Evolutionary conservation across 1,140 invertebrate genomes (phyloP).

Genomic region (Pogonus chalceus): DNA sequence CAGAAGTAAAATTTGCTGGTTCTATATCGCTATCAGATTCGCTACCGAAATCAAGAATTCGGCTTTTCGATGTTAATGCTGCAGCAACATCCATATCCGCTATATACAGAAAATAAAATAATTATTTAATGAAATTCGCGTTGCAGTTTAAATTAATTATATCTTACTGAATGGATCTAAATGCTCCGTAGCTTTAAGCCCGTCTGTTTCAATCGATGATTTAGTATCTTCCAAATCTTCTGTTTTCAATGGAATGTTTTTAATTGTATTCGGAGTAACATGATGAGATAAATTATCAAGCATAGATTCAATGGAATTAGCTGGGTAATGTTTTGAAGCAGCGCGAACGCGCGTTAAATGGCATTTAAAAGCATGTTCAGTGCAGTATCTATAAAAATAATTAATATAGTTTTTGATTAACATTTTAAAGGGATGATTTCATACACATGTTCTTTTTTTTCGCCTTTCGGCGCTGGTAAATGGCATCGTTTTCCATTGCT

Average conservation of each 20-base stretch:
- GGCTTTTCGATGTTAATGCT: conserved; percentile 43
- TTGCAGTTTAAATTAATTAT: conserved; percentile 7
- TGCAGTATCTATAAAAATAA: conserved; percentile 46
- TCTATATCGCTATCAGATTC: conserved; percentile 65
- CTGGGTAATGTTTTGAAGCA: conserved; percentile 42
- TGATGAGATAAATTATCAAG: conserved; percentile 46
- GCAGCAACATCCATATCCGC: conserved; percentile 48
- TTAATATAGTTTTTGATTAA: conserved; percentile 12
- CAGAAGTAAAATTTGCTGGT: conserved; percentile 49
- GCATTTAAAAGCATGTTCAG: conserved; percentile 50
- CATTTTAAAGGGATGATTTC: conserved; percentile 12
- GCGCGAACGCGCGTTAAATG: conserved; percentile 46
- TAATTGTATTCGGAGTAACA: conserved; percentile 27
- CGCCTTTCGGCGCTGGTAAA: conserved; percentile 58
- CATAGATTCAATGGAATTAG: conserved; percentile 49
- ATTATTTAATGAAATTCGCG: not conserved
- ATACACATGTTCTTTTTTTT: conserved; percentile 36
- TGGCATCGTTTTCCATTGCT: conserved; percentile 62
- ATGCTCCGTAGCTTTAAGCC: conserved; percentile 27
- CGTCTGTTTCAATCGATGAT: conserved; percentile 24
- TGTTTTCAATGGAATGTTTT: conserved; percentile 23
- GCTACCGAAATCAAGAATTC: conserved; percentile 56
- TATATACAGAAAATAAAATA: conserved; percentile 27
- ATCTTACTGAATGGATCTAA: conserved; percentile 46
- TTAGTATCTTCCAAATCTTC: conserved; percentile 27